phyloP scores from a whole-genome alignment of 2,888 invertebrate species.

The Zootermopsis nevadensis region DNA sequence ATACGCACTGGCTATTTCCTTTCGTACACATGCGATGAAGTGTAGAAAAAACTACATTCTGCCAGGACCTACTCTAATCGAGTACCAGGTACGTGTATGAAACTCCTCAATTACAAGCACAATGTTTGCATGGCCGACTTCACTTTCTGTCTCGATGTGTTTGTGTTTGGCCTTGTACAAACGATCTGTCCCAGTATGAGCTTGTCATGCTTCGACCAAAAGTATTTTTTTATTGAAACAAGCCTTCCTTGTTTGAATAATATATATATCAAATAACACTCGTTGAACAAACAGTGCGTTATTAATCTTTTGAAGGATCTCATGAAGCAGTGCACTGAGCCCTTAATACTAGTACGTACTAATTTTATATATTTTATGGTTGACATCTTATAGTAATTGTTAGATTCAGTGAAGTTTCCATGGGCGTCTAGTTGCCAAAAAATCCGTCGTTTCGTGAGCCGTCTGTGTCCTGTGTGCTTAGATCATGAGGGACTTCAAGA shows the following conservation, averaged over 20 bases:
- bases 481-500: too few species aligned
- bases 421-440: too few species aligned
- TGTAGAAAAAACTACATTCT: background rate
- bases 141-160: background rate
- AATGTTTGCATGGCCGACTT: slow-evolving; percentile 10
- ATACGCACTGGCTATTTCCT: background rate
- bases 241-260: background rate
- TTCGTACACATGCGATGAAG: background rate
- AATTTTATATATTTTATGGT: too few species aligned
- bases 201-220: background rate
- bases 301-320: background rate
- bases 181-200: background rate
- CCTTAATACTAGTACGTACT: too few species aligned
- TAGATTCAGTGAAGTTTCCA: too few species aligned
- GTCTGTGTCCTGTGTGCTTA: too few species aligned
- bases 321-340: background rate
- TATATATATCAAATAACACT: background rate
- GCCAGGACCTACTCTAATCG: background rate
- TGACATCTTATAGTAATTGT: too few species aligned
- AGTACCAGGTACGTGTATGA: background rate
- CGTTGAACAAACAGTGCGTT: background rate
- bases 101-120: background rate
- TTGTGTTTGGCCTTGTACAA: background rate
- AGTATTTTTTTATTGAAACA: background rate
- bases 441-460: too few species aligned